These are phyloP conservation scores for Monodelphis domestica DNA, from an alignment of 2,797 vertebrate species.

Conservation along the genomic window DNA sequence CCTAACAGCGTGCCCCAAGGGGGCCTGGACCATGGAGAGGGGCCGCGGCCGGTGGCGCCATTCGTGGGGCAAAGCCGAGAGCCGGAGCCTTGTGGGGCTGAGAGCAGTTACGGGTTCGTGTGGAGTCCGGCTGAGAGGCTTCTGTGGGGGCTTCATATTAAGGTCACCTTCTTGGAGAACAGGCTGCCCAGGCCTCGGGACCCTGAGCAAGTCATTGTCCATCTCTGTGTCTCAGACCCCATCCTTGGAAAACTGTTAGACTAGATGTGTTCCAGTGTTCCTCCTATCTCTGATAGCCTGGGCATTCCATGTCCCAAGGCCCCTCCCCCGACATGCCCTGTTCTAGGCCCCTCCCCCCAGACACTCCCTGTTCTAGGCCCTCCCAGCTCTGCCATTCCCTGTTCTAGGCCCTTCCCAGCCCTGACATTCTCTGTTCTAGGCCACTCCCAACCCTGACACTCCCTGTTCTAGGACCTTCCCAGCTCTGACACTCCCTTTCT, in stretches of 20 bases:
- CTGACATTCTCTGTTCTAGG: neutral
- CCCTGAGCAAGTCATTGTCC: neutral
- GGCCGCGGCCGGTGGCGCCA: no score
- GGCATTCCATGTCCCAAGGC: neutral
- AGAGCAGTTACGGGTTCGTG: neutral
- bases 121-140: neutral
- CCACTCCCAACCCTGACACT: neutral
- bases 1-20: neutral
- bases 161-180: neutral
- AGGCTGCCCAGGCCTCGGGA: constrained; percentile 8
- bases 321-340: neutral
- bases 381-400: neutral
- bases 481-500: neutral
- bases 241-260: neutral
- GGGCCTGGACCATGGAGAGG: neutral
- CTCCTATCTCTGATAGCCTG: neutral
- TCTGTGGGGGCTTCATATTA: neutral
- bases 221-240: no score
- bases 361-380: neutral
- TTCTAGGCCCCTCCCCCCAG: neutral
- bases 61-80: neutral
- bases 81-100: neutral
- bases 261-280: neutral
- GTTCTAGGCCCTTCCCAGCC: no score
- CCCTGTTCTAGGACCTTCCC: no score